These are phyloP conservation scores for Sitobion miscanthi DNA, from an alignment of 1,140 invertebrate genomes.

Conservation along the genomic window DNA sequence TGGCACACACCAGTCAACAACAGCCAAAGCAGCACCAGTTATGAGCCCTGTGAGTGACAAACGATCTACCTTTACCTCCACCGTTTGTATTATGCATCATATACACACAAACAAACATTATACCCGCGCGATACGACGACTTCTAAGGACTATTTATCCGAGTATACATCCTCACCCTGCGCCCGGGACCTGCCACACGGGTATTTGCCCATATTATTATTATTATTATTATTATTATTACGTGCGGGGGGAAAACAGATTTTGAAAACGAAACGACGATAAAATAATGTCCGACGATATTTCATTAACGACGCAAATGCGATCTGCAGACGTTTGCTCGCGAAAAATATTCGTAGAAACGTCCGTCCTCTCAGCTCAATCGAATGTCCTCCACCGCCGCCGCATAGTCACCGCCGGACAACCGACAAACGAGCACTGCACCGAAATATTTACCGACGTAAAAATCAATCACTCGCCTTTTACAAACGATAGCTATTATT, in stretches of 20 bases:
- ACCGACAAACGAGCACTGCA: background rate
- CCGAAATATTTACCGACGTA: background rate
- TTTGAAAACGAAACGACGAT: background rate
- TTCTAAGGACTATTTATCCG: background rate
- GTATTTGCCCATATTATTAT: background rate
- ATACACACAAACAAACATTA: background rate
- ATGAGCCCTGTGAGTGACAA: slow-evolving; percentile 14
- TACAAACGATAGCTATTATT: background rate
- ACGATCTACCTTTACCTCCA: background rate
- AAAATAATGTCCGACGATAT: slow-evolving; percentile 3
- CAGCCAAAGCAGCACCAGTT: background rate
- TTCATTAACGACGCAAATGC: background rate
- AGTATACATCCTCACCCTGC: background rate
- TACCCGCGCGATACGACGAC: slow-evolving; percentile 12
- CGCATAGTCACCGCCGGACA: background rate
- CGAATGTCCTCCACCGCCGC: background rate
- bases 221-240: slow-evolving; percentile 19
- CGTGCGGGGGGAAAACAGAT: background rate
- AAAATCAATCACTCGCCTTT: slow-evolving; percentile 26
- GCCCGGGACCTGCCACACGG: background rate
- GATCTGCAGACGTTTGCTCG: background rate
- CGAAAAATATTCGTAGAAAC: background rate
- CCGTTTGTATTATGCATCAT: background rate
- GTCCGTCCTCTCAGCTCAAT: background rate
- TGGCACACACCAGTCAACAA: background rate